phyloP scores from a whole-genome alignment of 2,888 invertebrate genomes.

The Hydroisotoma schaefferi region DNA sequence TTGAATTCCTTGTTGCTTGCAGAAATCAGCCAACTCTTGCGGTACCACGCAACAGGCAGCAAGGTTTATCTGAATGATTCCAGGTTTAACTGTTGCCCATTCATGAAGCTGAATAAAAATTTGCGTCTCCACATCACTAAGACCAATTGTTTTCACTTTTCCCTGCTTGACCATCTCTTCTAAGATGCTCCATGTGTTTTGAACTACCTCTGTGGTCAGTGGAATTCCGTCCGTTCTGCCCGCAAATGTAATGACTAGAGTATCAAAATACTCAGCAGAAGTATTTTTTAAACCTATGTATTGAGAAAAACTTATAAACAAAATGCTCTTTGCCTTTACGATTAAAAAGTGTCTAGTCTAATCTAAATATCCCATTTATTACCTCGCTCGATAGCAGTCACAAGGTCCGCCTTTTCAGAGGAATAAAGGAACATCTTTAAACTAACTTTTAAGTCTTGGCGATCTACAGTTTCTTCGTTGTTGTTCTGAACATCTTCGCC shows the following conservation, averaged over 20 bases:
- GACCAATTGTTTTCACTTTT: conserved; percentile 71
- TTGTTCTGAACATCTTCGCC: conserved; percentile 60
- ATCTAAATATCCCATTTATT: conserved; percentile 31
- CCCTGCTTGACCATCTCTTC: conserved; percentile 67
- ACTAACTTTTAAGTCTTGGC: conserved; percentile 75
- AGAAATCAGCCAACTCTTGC: conserved; percentile 80
- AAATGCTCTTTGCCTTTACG: neutral
- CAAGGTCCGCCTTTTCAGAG: conserved; percentile 62
- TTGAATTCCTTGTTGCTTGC: conserved; percentile 85
- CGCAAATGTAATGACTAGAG: conserved; percentile 72
- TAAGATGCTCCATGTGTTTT: conserved; percentile 71
- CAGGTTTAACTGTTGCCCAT: conserved; percentile 74
- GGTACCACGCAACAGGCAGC: conserved; percentile 93
- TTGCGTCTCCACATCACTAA: conserved; percentile 83
- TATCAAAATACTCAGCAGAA: conserved; percentile 63
- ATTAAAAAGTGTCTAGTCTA: no score
- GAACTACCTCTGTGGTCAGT: conserved; percentile 61
- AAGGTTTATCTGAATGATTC: conserved; percentile 87
- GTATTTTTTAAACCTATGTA: conserved; percentile 33
- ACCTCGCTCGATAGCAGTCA: conserved; percentile 73
- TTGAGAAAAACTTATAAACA: neutral
- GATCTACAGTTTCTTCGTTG: conserved; percentile 66
- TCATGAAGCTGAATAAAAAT: conserved; percentile 71
- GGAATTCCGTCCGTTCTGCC: conserved; percentile 48
- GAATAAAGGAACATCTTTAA: conserved; percentile 80